Evolutionary conservation across 2,113 vertebrate species (phyloP).

Genomic region (Podarcis cretensis): DNA sequence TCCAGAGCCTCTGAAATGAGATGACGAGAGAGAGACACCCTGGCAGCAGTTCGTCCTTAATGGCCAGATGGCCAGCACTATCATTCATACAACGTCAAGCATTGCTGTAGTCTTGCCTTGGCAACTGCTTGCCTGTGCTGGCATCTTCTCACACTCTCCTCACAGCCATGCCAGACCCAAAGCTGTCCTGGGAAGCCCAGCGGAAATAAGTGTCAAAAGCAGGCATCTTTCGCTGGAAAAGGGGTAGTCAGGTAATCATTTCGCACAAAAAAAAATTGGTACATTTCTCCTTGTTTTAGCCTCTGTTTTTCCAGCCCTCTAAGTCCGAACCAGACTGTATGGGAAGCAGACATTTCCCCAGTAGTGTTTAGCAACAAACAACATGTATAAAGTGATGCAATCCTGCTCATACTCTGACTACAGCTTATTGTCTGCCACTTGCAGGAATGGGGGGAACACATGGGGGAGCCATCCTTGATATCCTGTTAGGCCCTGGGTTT

Average conservation of each 20-base stretch:
- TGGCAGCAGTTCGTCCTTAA: conserved; percentile 71
- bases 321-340: background rate
- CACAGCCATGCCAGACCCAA: conserved; percentile 64
- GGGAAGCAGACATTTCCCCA: background rate
- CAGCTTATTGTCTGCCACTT: background rate
- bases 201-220: conserved; percentile 68
- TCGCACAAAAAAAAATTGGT: conserved; percentile 30
- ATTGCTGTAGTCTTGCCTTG: conserved; percentile 77
- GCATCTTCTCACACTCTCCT: conserved; percentile 74
- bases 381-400: background rate
- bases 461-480: background rate
- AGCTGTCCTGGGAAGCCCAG: conserved; percentile 68
- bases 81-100: conserved; percentile 70
- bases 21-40: conserved; percentile 66
- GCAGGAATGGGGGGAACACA: background rate
- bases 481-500: background rate
- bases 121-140: conserved; percentile 80
- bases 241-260: conserved; percentile 55
- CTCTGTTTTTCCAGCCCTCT: background rate
- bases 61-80: conserved; percentile 78
- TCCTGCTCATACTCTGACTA: background rate
- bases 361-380: background rate
- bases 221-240: conserved; percentile 62
- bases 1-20: conserved; percentile 74
- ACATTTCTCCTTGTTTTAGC: background rate